Evolutionary conservation across 1,140 invertebrate genomes (phyloP), one percentile per base, ranked within the genome.

Genomic region (Conus ventricosus): DNA sequence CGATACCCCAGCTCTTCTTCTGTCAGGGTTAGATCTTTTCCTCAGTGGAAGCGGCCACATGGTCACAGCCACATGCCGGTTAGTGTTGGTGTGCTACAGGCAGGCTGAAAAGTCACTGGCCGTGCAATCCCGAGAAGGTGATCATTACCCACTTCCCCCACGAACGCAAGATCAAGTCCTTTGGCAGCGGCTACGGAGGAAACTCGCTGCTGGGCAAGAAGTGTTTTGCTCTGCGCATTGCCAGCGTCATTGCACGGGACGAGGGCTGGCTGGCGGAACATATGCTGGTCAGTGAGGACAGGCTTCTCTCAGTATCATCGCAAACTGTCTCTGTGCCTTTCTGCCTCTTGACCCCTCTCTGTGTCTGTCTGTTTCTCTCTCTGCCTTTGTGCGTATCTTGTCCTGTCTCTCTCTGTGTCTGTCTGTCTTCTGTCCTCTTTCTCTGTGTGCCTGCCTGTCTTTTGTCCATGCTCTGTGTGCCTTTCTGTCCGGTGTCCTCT

Each of bases 241-340:
- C 99, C 1, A 99, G 98, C 0, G 98, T 97, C 15, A 97, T 99
- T 93, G 99, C 98, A 6, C 96, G 97, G 92, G 96, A 97, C 82
- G 99, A 99, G 95, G 99, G 98, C 20, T 99, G 99, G 99, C 96
- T 99, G 6, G 99, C 99, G 11, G 99, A 99, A 95, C 99, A 99
- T 93, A 99, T 99, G 98, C 96, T 99, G 96, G 97, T 98, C 95
- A 95, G 96, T 63, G 10, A 39, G 39, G 39, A 39, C 39, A 39
- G 39, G 39, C 39, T 39, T 39, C 39, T 39, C 39, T 39, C 39
- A 39, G 39, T 39, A 39, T 39, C 39, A 39, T 39, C 39, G 3
- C 39, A 39, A 67, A 67, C 11, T 67, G 60, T 67, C 20, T 67
- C 60, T 67, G 11, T 23, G 11, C 60, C 20, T 67, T 67, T 39